Evolutionary conservation across 2,113 vertebrate species (phyloP).

Genomic region (Tricholaema leucomelas): DNA sequence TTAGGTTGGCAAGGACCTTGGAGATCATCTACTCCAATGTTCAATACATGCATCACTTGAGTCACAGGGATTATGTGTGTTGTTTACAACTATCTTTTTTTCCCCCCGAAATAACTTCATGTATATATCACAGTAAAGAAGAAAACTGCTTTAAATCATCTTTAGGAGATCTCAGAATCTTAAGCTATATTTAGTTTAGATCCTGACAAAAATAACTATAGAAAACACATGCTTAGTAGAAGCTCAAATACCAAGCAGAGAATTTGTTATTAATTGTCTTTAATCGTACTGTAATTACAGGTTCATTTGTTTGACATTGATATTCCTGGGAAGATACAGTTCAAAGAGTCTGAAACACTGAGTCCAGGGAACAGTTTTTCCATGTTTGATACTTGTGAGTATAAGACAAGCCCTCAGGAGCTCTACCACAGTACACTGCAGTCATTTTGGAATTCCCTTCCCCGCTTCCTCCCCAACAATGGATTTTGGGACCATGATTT

Average conservation of each 20-base stretch:
- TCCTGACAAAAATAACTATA: not conserved
- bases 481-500: not conserved
- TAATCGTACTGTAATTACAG: constrained; percentile 70
- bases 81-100: not conserved
- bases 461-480: not conserved
- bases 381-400: constrained; percentile 91
- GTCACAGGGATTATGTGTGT: not conserved
- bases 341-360: constrained; percentile 94
- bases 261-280: not conserved
- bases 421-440: not conserved
- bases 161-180: not conserved
- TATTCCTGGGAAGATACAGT: constrained; percentile 92
- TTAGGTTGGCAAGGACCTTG: too few species aligned
- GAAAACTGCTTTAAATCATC: not conserved
- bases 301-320: constrained; percentile 97
- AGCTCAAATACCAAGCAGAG: not conserved
- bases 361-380: constrained; percentile 88
- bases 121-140: not conserved
- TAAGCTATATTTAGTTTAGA: not conserved
- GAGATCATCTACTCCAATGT: too few species aligned
- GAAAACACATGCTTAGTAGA: not conserved
- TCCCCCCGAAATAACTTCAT: not conserved
- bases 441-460: not conserved
- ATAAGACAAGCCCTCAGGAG: not conserved
- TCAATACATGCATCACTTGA: not conserved